Evolutionary conservation across 1,140 invertebrate genomes (phyloP).

Genomic region (Drusus annulatus): DNA sequence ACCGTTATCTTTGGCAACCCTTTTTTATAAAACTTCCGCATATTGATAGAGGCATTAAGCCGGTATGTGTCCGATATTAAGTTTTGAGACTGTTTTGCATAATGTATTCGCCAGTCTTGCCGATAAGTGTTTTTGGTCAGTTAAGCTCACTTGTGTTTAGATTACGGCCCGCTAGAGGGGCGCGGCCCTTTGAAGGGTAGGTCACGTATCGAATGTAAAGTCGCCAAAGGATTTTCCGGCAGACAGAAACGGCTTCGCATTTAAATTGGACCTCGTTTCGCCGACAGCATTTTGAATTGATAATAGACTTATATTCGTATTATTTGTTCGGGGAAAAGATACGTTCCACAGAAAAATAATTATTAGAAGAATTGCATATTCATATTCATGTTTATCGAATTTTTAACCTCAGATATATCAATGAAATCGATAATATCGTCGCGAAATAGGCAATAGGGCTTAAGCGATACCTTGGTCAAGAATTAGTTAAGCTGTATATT

Average conservation of each 20-base stretch:
- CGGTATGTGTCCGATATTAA: background rate
- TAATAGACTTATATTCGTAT: too few species aligned
- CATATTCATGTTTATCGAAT: too few species aligned
- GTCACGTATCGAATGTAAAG: slow-evolving; percentile 28
- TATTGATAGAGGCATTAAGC: background rate
- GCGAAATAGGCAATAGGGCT: too few species aligned
- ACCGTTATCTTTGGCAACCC: too few species aligned
- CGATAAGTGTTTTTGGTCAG: slow-evolving; percentile 40
- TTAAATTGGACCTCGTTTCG: slow-evolving; percentile 11
- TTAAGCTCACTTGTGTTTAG: background rate
- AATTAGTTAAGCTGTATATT: too few species aligned
- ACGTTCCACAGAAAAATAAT: too few species aligned
- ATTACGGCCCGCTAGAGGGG: background rate
- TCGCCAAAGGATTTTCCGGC: slow-evolving; percentile 19
- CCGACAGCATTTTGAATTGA: background rate
- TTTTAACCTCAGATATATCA: too few species aligned
- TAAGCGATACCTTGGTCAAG: too few species aligned
- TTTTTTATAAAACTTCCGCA: background rate
- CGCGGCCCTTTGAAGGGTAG: background rate
- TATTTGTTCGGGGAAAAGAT: too few species aligned
- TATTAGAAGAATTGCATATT: too few species aligned
- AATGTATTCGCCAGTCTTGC: slow-evolving; percentile 25
- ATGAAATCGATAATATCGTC: too few species aligned
- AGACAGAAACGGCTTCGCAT: slow-evolving; percentile 16
- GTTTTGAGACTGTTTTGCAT: slow-evolving; percentile 21